Evolutionary conservation across 2,113 vertebrate species (phyloP).

Genomic region (Myocastor coypus): DNA sequence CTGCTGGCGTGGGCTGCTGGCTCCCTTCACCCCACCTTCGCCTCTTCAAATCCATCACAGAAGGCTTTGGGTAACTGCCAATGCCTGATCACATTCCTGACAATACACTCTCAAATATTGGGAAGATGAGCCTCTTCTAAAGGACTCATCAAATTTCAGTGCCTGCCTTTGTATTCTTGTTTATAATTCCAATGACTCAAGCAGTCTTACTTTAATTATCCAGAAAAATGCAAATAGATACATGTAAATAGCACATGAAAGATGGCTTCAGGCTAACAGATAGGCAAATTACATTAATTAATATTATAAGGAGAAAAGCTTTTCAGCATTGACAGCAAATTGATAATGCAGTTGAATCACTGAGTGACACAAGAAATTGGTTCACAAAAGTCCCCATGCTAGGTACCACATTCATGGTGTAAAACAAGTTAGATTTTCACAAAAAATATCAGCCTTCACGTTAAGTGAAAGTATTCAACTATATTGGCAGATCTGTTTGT

Average conservation of each 20-base stretch:
- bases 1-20: not conserved
- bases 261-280: not conserved
- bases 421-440: not conserved
- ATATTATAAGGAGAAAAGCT: not conserved
- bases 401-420: not conserved
- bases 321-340: not conserved
- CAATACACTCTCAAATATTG: not conserved
- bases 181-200: not conserved
- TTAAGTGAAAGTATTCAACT: constrained; percentile 11
- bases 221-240: not conserved
- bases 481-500: not conserved
- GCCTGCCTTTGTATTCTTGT: not conserved
- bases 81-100: not conserved
- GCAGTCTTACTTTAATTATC: not conserved
- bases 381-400: not conserved
- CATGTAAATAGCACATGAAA: not conserved
- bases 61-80: not conserved
- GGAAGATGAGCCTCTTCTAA: not conserved
- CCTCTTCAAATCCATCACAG: not conserved
- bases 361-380: not conserved
- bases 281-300: not conserved
- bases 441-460: not conserved
- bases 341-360: not conserved
- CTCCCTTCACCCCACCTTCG: not conserved
- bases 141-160: not conserved